Evolutionary conservation across 2,797 vertebrate genomes (phyloP).

Genomic region (Cynopterus sphinx): DNA sequence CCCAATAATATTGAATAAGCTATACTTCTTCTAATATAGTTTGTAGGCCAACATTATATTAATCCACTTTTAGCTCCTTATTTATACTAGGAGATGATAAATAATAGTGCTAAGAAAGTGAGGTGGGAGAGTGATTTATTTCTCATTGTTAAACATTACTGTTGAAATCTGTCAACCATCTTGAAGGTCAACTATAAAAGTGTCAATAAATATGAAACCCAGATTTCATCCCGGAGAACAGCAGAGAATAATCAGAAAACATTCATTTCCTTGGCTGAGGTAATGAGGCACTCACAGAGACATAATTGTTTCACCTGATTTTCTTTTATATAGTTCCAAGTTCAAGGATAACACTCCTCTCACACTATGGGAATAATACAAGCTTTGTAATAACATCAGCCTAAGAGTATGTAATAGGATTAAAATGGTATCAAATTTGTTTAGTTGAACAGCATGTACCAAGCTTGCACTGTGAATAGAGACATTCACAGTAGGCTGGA

Average conservation of each 20-base stretch:
- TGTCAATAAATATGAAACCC: constrained; percentile 40
- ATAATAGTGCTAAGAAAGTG: not conserved
- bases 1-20: not conserved
- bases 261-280: constrained; percentile 40
- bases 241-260: not conserved
- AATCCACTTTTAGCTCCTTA: not conserved
- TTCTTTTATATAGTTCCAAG: constrained; percentile 11
- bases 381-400: constrained; percentile 45
- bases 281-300: constrained; percentile 45
- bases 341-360: constrained; percentile 40
- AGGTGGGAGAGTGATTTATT: not conserved
- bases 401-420: constrained; percentile 50
- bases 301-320: constrained; percentile 17
- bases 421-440: constrained; percentile 42
- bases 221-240: not conserved
- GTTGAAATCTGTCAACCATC: constrained; percentile 53
- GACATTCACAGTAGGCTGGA: not conserved
- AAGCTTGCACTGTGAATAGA: constrained; percentile 1
- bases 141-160: constrained; percentile 46
- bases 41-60: not conserved
- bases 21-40: not conserved
- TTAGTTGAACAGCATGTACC: not conserved
- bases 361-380: constrained; percentile 1
- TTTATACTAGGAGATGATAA: constrained; percentile 49
- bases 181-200: constrained; percentile 57